These are phyloP conservation scores for Streblospio benedicti DNA, from an alignment of 1,140 invertebrate genomes.

Conservation along the genomic window DNA sequence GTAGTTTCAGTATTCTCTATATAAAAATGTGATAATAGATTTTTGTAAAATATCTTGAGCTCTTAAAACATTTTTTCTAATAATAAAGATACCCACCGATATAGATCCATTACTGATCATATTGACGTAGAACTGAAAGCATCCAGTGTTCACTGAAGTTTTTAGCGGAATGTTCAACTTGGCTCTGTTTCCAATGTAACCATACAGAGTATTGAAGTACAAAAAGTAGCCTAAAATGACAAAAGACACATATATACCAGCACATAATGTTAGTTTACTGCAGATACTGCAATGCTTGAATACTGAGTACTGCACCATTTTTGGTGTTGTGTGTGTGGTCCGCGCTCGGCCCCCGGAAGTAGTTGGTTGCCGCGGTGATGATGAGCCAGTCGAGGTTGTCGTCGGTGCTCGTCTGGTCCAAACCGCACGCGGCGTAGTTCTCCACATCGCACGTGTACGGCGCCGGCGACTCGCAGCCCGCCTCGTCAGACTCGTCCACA, in stretches of 20 bases:
- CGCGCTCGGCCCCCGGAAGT: neutral
- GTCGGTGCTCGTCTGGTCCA: neutral
- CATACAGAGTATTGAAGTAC: conserved; percentile 1
- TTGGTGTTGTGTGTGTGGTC: conserved; percentile 3
- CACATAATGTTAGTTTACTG: neutral
- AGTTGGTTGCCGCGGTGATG: neutral
- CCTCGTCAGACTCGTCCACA: conserved; percentile 7
- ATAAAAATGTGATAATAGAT: too few species aligned
- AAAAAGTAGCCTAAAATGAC: neutral
- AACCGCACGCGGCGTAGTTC: conserved; percentile 4
- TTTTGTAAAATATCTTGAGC: too few species aligned
- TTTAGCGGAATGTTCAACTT: neutral
- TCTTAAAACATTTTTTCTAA: too few species aligned
- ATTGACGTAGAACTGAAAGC: neutral
- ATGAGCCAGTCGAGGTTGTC: conserved; percentile 2
- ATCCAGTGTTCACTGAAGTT: neutral
- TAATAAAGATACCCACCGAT: conserved; percentile 2
- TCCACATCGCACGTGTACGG: conserved; percentile 10
- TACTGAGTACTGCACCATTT: neutral
- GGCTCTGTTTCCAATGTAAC: neutral
- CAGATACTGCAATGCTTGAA: neutral
- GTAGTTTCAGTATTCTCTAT: too few species aligned
- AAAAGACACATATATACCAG: neutral
- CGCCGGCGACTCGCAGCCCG: neutral
- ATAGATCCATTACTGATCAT: conserved; percentile 7